Conservation (phyloP, 1,140 invertebrate genomes). For the Zaprionus ghesquierei region DNA sequence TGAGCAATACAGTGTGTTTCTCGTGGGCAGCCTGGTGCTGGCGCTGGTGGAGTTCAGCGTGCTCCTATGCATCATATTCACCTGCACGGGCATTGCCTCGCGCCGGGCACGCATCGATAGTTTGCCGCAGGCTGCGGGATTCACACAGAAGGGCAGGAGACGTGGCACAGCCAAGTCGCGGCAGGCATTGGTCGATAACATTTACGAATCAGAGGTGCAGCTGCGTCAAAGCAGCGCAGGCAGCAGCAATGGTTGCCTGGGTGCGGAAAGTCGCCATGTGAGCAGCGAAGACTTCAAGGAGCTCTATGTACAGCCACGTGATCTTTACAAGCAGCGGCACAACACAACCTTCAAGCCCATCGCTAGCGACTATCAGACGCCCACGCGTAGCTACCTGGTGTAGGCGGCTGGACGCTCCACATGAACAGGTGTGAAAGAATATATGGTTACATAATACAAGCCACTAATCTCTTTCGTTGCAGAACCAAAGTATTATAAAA, state of each 20-base stretch:
- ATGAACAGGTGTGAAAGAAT: neutral
- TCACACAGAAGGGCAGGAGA: slow-evolving; percentile 21
- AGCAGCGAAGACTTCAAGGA: slow-evolving; percentile 72
- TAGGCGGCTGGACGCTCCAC: slow-evolving; percentile 33
- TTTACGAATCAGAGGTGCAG: slow-evolving; percentile 73
- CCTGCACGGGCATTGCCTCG: slow-evolving; percentile 85
- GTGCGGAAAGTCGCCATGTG: slow-evolving; percentile 31
- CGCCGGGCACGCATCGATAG: slow-evolving; percentile 53
- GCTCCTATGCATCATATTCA: slow-evolving; percentile 87
- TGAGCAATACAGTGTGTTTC: slow-evolving; percentile 88
- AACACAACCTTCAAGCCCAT: slow-evolving; percentile 65
- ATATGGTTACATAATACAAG: neutral
- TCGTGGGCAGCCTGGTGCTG: slow-evolving; percentile 86
- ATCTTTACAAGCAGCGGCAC: slow-evolving; percentile 66
- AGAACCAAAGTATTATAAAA: slow-evolving; percentile 49
- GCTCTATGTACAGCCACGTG: slow-evolving; percentile 64
- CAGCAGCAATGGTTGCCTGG: slow-evolving; percentile 34
- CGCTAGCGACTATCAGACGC: slow-evolving; percentile 57
- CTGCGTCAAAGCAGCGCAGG: slow-evolving; percentile 23
- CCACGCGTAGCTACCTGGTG: slow-evolving; percentile 69
- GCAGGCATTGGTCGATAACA: slow-evolving; percentile 66
- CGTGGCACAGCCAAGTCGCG: slow-evolving; percentile 43
- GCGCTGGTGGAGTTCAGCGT: slow-evolving; percentile 88
- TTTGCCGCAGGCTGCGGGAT: neutral
- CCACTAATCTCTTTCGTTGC: neutral